These are phyloP conservation scores for Triplophysa siluroides DNA, from an alignment of 2,113 vertebrate genomes.

Conservation along the genomic window DNA sequence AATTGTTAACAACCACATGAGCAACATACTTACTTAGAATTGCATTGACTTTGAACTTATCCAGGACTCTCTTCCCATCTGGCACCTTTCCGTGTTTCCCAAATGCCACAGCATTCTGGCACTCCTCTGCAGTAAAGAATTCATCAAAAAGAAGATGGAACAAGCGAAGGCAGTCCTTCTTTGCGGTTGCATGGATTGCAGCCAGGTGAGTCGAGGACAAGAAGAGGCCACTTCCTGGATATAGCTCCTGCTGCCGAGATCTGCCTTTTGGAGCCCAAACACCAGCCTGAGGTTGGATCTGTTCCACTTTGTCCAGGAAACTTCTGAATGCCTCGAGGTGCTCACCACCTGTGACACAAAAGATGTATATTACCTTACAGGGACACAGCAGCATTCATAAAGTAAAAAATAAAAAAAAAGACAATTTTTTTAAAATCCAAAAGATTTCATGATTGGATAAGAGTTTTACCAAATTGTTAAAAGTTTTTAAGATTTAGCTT, in stretches of 20 bases:
- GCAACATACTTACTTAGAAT: constrained; percentile 44
- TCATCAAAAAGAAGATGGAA: constrained; percentile 45
- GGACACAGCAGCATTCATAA: constrained; percentile 7
- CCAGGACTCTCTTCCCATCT: constrained; percentile 37
- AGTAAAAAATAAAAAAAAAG: not conserved
- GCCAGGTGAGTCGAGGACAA: constrained; percentile 35
- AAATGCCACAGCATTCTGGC: constrained; percentile 40
- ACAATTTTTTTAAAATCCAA: no score
- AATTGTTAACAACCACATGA: constrained; percentile 8
- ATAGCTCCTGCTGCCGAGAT: constrained; percentile 43
- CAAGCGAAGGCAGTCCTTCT: constrained; percentile 33
- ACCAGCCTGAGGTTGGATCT: constrained; percentile 1
- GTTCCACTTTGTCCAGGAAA: constrained; percentile 38
- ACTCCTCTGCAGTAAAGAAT: constrained; percentile 48
- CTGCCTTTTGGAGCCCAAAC: constrained; percentile 24
- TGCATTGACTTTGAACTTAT: constrained; percentile 36
- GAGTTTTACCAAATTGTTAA: constrained; percentile 6
- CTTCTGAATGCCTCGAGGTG: constrained; percentile 5
- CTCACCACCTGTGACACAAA: constrained; percentile 9
- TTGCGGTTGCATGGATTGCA: constrained; percentile 41
- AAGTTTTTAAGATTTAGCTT: constrained; percentile 5
- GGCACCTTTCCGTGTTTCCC: constrained; percentile 48
- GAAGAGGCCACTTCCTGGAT: constrained; percentile 39
- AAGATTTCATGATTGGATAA: constrained; percentile 5
- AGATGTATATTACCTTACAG: constrained; percentile 7